These are phyloP conservation scores for Lacanobia oleracea DNA, from an alignment of 2,888 invertebrate genomes.

Conservation along the genomic window DNA sequence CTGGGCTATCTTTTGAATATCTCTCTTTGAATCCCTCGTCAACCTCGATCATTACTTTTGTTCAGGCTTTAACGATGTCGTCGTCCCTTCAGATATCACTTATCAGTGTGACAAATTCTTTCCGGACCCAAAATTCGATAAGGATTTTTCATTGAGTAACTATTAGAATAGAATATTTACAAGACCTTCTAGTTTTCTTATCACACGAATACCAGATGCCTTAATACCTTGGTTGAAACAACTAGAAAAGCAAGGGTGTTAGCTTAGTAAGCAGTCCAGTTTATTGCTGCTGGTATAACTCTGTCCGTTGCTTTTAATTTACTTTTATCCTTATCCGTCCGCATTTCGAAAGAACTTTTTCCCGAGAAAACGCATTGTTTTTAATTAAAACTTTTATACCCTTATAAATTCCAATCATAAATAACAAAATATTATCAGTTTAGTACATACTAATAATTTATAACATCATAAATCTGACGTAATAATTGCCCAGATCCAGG, in stretches of 20 bases:
- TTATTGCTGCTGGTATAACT: constrained; percentile 14
- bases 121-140: constrained; percentile 3
- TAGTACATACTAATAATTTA: constrained; percentile 55
- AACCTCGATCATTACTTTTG: constrained; percentile 15
- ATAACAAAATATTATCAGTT: constrained; percentile 47
- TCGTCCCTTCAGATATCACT: constrained; percentile 17
- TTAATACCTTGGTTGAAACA: background rate
- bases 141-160: background rate
- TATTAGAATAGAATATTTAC: constrained; percentile 14
- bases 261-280: constrained; percentile 31
- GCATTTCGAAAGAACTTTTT: constrained; percentile 19
- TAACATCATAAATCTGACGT: constrained; percentile 57
- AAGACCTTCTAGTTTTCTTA: constrained; percentile 24
- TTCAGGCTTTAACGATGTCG: constrained; percentile 26
- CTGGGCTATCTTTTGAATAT: constrained; percentile 28
- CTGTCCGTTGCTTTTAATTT: constrained; percentile 31
- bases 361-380: constrained; percentile 34
- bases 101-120: constrained; percentile 29
- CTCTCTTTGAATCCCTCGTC: constrained; percentile 5
- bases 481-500: constrained; percentile 58
- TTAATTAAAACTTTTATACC: constrained; percentile 45
- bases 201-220: constrained; percentile 21
- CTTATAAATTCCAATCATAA: constrained; percentile 46
- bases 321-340: constrained; percentile 18
- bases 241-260: constrained; percentile 32